Evolutionary conservation across 2,113 vertebrate species (phyloP).

Genomic region (Esox niger): DNA sequence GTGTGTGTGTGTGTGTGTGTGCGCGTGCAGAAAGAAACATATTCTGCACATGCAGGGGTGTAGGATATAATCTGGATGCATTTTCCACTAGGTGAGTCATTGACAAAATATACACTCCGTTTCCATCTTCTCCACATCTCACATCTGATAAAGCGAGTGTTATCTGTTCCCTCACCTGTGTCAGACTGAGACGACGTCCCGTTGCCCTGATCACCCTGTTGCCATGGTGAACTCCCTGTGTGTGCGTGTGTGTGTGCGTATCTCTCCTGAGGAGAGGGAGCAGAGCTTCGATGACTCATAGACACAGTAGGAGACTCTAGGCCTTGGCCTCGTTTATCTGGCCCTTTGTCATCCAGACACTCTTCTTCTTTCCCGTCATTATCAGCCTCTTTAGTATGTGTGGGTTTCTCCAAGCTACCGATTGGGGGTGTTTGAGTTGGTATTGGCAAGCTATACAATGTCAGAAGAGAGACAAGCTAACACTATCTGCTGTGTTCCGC

Average conservation of each 20-base stretch:
- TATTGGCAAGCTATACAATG: neutral
- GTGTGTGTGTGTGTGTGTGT: neutral
- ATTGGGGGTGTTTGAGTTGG: neutral
- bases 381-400: neutral
- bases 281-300: slow-evolving; percentile 54
- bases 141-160: slow-evolving; percentile 14
- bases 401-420: neutral
- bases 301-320: slow-evolving; percentile 43
- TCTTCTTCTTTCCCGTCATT: slow-evolving; percentile 11
- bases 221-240: slow-evolving; percentile 67
- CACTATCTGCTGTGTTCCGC: slow-evolving; percentile 8
- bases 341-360: slow-evolving; percentile 20
- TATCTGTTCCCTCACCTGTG: slow-evolving; percentile 61
- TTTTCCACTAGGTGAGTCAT: neutral
- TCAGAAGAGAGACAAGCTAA: slow-evolving; percentile 3
- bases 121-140: neutral
- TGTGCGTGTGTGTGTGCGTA: slow-evolving; percentile 7
- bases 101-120: neutral
- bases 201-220: slow-evolving; percentile 58
- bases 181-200: slow-evolving; percentile 41
- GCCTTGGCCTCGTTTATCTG: slow-evolving; percentile 41
- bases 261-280: slow-evolving; percentile 30
- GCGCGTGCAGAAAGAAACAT: neutral
- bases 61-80: neutral
- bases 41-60: neutral